These are phyloP conservation scores for Vespertilio murinus DNA, from an alignment of 2,797 vertebrate species.

Conservation along the genomic window DNA sequence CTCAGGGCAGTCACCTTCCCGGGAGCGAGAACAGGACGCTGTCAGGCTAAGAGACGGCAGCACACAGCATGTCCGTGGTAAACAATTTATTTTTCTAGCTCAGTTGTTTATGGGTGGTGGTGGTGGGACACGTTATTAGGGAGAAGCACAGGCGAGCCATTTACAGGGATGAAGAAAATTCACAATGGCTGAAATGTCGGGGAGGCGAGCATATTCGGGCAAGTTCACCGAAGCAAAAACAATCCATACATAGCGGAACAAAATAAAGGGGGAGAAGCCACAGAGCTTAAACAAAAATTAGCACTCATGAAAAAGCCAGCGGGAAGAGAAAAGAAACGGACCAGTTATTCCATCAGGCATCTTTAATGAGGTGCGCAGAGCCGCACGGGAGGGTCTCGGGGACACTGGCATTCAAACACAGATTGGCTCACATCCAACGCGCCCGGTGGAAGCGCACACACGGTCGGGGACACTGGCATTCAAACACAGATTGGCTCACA, in stretches of 20 bases:
- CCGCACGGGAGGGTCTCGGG: conserved; percentile 65
- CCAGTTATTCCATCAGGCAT: conserved; percentile 79
- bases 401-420: conserved; percentile 71
- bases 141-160: conserved; percentile 82
- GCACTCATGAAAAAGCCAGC: conserved; percentile 74
- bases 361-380: conserved; percentile 80
- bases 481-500: conserved; percentile 76
- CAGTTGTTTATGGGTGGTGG: conserved; percentile 81
- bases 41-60: conserved; percentile 84
- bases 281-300: not conserved
- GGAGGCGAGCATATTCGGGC: conserved; percentile 79
- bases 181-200: conserved; percentile 79
- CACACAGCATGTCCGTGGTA: conserved; percentile 84
- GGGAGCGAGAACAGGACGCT: conserved; percentile 75
- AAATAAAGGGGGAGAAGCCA: not conserved
- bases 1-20: conserved; percentile 73
- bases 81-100: conserved; percentile 88
- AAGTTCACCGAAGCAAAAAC: conserved; percentile 83
- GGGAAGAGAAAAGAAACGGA: conserved; percentile 77
- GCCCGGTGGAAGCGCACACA: not conserved
- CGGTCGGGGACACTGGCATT: conserved; percentile 70
- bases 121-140: conserved; percentile 77
- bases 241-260: conserved; percentile 80
- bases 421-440: conserved; percentile 76
- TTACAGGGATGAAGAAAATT: conserved; percentile 82